Base-by-base conservation (phyloP, 2,888 invertebrate species). In the Scaptomyza polygonia region DNA sequence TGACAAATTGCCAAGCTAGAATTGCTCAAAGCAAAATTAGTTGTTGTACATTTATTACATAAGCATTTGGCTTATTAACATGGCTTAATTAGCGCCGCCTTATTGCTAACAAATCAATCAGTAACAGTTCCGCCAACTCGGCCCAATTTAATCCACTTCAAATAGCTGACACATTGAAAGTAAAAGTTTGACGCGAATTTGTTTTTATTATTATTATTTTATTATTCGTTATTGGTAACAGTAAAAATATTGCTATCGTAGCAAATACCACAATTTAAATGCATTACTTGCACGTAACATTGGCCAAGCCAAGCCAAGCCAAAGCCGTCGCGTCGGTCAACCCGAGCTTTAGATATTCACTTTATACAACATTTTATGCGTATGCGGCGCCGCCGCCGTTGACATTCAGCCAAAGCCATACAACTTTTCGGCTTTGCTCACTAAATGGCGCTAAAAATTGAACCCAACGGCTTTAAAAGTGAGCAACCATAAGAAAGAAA, bases 401-500 rank as follows among this genome's bases (percentile, higher is more conserved):
- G 80, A 80, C 80, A 80, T 80, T 80, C 80, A 80, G 51, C 78
- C 71, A 62, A 65, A 67, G 68, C 57, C 59, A 64, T 25, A 25
- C 25, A 25, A 25, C 25, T 2, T 25, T 25, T 25, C n/a, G 25
- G 25, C 5, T 25, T 5, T 25, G 3, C 4, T 25, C 5, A 69
- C 72, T 83, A 80, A 80, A 80, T 80, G 79, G 79, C 79, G 82
- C 66, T 71, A 57, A 79, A 39, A 77, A 79, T 77, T 82, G 82
- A 79, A 82, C 76, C 79, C 79, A 25, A 25, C 25, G 25, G 25
- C 25, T 25, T 25, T 25, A 25, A 25, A 5, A 25, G 25, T 25
- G 25, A 21, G 21, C 52, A 64, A 52, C 32, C 21, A 40, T 45
- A 43, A 49, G 18, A 3, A 25, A n/a, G 14, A 16, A n/a, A 30